These are phyloP conservation scores for Tiliacea aurago DNA, from an alignment of 2,888 invertebrate genomes.

Conservation along the genomic window DNA sequence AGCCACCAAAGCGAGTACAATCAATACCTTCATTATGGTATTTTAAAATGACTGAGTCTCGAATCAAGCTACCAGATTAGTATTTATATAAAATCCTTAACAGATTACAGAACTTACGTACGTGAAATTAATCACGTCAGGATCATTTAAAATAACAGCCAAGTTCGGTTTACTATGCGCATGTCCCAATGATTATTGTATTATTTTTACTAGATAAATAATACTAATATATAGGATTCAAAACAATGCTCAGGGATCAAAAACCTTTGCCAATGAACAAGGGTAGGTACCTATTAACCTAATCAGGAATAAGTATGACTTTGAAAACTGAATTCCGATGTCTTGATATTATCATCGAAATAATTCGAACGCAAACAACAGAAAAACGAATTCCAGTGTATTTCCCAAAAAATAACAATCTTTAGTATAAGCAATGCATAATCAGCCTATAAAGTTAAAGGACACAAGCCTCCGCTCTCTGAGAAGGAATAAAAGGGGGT, in stretches of 20 bases:
- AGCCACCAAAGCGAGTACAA: conserved; percentile 55
- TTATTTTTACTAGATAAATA: not conserved
- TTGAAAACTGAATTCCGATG: not conserved
- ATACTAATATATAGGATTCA: not conserved
- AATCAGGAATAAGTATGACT: not conserved
- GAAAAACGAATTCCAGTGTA: not conserved
- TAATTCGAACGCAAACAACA: not conserved
- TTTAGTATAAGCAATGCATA: no score
- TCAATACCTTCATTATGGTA: conserved; percentile 59
- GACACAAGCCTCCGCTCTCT: not conserved
- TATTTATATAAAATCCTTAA: conserved; percentile 58
- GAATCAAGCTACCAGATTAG: conserved; percentile 23
- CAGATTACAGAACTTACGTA: conserved; percentile 41
- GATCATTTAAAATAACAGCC: not conserved
- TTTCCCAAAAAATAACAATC: not conserved
- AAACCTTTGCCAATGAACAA: not conserved
- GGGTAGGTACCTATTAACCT: not conserved
- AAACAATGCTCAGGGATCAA: not conserved
- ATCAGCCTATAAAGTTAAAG: no score
- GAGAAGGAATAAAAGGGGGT: no score
- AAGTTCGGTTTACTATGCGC: not conserved
- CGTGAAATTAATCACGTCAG: not conserved
- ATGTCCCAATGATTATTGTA: not conserved
- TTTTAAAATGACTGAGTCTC: conserved; percentile 24
- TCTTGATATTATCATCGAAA: not conserved